Base-by-base conservation (phyloP, 53 echinoderm and acorn worm species). In the Crossaster papposus region DNA sequence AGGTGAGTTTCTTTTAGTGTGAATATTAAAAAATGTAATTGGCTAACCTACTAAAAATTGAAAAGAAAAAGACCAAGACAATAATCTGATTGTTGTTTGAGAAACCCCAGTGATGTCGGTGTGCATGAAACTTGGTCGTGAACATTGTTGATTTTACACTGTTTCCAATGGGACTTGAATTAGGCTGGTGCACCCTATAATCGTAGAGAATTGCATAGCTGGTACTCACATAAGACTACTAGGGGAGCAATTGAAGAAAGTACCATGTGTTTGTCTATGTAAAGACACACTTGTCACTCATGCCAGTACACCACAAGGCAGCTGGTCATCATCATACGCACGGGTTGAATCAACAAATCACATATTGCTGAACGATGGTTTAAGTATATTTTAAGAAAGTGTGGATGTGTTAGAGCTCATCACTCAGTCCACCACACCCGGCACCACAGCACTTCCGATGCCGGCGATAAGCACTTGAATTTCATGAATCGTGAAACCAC, bases 391-490 rank as follows among this genome's bases (percentile, higher is more conserved):
- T 10, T 24, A 68, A 6, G 24, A 26, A 26, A 68, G 17, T 68
- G 68, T 68, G 24, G 68, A 68, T 68, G 68, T 0, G 68, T 26
- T 23, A 4, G 22, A 20, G 68, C 24, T 28, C 28, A n/a, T n/a
- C n/a, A n/a, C n/a, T 44, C 5, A 68, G 58, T 58, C 2, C 26
- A n/a, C 68, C 26, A 26, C 68, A 0, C 29, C n/a, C 28, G 17
- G 68, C n/a, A n/a, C n/a, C n/a, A n/a, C n/a, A n/a, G 68, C 68
- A 68, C 68, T 68, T 68, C 68, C 68, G 68, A 68, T 68, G 28
- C 5, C 11, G 68, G 68, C 24, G 68, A 68, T 68, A 26, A 62
- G 62, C 62, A 62, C 62, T 18, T 68, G 68, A 68, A 26, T 68
- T 68, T 28, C 28, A 26, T 68, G 68, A 28, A 68, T 26, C 24